Base-by-base conservation (phyloP, 1,140 invertebrate genomes). In the Micrasema longulum region DNA sequence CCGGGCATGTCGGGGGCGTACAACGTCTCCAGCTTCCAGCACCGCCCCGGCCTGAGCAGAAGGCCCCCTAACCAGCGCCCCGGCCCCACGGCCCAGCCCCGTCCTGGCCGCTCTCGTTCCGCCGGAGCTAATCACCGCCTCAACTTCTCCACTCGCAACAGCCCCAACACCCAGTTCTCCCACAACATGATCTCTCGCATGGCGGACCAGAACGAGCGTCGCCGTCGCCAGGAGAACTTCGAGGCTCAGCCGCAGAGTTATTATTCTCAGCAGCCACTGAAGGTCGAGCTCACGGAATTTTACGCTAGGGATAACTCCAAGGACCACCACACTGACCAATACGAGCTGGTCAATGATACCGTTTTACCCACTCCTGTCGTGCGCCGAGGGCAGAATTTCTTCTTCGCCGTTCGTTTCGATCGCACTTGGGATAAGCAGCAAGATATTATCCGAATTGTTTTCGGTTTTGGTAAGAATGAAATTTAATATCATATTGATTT, bases 251-350 rank as follows among this genome's bases (percentile, higher is more conserved):
- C 84, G 6, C 83, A 84, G 68, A 83, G 81, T 65, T 84, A 82
- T 72, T 85, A 84, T 69, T 83, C 82, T 2, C 83, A 85, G 78
- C 85, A 87, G 50, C 87, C 87, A 1, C 76, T 90, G 63, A 85
- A 86, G 74, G 88, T 91, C 2, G 84, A 89, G 38, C 77, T 86
- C 1, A 86, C 89, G 3, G 89, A 91, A 76, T 88, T 91, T 68
- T 90, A 90, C 77, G 85, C 87, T 7, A 79, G 84, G 62, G 88
- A 90, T 64, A 92, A 92, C 78, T 86, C 87, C 1, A 86, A 85
- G 72, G 85, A 86, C 38, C 90, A 91, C 77, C 88, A 89, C 74
- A 92, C 91, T 10, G 86, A 88, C 66, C 84, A 87, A 72, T 92
- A 89, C 78, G 90, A 92, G 75, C 76, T 90, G 22, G 84, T 88